A percentile compares a stretch with the other conserved stretches of the same genome.
Evolutionary conservation across 2,888 invertebrate genomes (phyloP).

Genomic region (Cremastobaeus sp.): DNA sequence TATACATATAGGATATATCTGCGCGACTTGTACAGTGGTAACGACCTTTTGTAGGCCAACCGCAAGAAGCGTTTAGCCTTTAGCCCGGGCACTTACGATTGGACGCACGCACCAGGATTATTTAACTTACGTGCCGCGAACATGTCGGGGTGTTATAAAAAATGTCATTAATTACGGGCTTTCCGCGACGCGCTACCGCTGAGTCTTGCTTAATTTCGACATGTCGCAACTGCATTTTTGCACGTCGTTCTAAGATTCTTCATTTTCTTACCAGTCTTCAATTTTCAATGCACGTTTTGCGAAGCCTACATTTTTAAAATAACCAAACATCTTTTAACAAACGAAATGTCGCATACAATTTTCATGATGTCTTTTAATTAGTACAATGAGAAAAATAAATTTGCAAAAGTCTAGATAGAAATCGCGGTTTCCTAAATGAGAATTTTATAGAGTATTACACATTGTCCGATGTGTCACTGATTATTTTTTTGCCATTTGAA

Average conservation of each 20-base stretch:
- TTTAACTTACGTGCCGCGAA: constrained; percentile 38
- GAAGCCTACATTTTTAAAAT: too few species aligned
- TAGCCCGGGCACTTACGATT: constrained; percentile 58
- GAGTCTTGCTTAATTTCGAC: constrained; percentile 5
- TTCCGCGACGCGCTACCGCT: constrained; percentile 28
- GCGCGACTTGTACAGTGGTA: constrained; percentile 63
- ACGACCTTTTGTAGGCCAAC: constrained; percentile 68
- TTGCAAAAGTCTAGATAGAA: constrained; percentile 12
- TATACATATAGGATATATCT: constrained; percentile 38
- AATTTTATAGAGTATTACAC: constrained; percentile 30
- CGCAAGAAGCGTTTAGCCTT: constrained; percentile 66
- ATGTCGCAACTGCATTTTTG: constrained; percentile 17
- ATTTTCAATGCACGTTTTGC: too few species aligned
- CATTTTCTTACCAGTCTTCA: neutral
- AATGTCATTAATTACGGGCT: constrained; percentile 39
- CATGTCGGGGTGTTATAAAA: constrained; percentile 29
- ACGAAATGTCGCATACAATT: too few species aligned
- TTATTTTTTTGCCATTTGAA: constrained; percentile 43
- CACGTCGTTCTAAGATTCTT: constrained; percentile 3
- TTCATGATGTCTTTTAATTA: too few species aligned
- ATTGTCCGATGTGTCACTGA: constrained; percentile 40
- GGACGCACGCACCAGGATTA: constrained; percentile 48
- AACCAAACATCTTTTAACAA: too few species aligned
- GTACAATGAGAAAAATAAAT: constrained; percentile 32
- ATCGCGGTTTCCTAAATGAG: constrained; percentile 15